Evolutionary conservation across 2,113 vertebrate genomes (phyloP).

Genomic region (Lepus europaeus): DNA sequence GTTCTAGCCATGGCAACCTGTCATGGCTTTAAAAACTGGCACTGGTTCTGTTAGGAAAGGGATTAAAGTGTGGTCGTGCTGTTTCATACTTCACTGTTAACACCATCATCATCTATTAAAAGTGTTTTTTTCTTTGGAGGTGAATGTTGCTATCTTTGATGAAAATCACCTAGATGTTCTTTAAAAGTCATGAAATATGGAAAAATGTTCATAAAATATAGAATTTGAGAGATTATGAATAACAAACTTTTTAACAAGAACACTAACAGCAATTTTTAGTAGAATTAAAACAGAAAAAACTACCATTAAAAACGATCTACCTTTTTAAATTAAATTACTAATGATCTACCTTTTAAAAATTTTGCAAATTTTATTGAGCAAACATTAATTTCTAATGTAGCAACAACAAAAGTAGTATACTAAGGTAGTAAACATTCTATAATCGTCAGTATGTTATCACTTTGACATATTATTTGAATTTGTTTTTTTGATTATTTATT

Average conservation of each 20-base stretch:
- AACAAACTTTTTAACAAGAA: background rate
- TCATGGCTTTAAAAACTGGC: constrained; percentile 39
- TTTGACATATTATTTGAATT: background rate
- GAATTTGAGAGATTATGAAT: background rate
- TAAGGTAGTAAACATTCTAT: background rate
- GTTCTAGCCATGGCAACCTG: background rate
- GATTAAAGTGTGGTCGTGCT: constrained; percentile 1
- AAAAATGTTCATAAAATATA: background rate
- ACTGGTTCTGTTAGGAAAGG: constrained; percentile 6
- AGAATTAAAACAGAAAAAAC: background rate
- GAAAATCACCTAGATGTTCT: background rate
- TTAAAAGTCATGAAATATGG: background rate
- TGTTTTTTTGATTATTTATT: background rate
- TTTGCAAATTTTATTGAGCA: background rate
- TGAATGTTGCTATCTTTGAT: background rate
- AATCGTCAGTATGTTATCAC: background rate
- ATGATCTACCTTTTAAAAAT: background rate
- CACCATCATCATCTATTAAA: background rate
- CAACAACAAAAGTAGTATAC: background rate
- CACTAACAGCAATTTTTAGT: background rate
- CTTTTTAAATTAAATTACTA: background rate
- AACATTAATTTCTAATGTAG: too few relatives aligned
- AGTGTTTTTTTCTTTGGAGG: background rate
- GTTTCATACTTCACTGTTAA: background rate
- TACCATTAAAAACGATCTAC: background rate